Conservation (phyloP, 2,888 invertebrate genomes). For the Plutella xylostella region DNA sequence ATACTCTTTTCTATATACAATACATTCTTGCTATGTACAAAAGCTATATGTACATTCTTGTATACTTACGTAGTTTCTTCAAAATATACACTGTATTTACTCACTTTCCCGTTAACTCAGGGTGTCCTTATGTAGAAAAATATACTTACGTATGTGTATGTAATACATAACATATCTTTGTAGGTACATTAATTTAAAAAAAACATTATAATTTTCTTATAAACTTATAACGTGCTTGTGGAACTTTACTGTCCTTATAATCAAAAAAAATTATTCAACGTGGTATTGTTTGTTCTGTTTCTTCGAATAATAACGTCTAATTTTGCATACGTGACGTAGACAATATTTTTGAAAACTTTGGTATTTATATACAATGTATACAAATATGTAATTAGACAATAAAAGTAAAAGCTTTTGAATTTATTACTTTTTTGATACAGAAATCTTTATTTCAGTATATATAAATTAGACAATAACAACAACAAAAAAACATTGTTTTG, state of each 20-base stretch:
- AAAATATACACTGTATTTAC: background rate
- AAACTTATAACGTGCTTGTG: conserved; percentile 8
- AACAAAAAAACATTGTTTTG: background rate
- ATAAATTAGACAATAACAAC: background rate
- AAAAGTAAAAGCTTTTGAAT: background rate
- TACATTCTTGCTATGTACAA: too few species aligned
- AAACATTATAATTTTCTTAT: too few species aligned
- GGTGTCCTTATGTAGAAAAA: conserved; percentile 26
- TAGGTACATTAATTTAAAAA: conserved; percentile 13
- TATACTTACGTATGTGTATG: conserved; percentile 8
- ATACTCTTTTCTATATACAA: too few species aligned
- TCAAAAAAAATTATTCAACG: background rate
- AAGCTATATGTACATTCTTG: too few species aligned
- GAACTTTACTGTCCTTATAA: too few species aligned
- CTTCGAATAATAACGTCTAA: conserved; percentile 12
- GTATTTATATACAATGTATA: background rate
- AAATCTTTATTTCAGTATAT: background rate
- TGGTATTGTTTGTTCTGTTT: background rate
- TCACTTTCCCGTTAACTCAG: conserved; percentile 30
- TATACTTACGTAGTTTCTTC: background rate
- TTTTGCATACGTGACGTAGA: conserved; percentile 53
- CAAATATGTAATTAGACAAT: background rate
- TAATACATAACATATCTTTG: conserved; percentile 20
- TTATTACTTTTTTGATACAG: background rate
- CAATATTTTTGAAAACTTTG: conserved; percentile 37